These are phyloP conservation scores for Falco columbarius DNA, from an alignment of 2,797 vertebrate species.

Conservation along the genomic window DNA sequence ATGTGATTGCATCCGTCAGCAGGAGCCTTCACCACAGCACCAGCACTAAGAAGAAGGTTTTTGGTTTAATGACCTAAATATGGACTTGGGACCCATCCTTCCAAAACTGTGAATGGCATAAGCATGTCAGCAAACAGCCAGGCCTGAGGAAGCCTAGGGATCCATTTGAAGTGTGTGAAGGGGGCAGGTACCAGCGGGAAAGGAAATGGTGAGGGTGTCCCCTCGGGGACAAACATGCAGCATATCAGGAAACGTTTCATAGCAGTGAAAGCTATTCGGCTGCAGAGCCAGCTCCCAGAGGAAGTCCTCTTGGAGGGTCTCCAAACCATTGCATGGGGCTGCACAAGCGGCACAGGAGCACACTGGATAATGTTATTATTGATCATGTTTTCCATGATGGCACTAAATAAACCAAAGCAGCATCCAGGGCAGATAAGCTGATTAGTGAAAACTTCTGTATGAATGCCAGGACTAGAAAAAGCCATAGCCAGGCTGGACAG, in stretches of 20 bases:
- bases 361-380: neutral
- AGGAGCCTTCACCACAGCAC: neutral
- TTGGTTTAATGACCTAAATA: neutral
- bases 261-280: neutral
- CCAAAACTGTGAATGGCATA: neutral
- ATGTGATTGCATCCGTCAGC: rapidly evolving
- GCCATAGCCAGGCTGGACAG: neutral
- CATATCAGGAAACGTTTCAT: neutral
- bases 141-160: neutral
- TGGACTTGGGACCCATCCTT: neutral
- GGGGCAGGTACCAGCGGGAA: neutral
- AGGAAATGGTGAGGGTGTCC: neutral
- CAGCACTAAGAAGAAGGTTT: neutral
- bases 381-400: neutral
- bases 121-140: neutral
- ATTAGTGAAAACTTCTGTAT: neutral
- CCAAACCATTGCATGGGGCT: neutral
- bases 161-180: neutral
- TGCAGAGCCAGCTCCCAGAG: neutral
- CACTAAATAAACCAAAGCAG: neutral
- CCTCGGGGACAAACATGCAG: neutral
- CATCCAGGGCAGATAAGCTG: neutral
- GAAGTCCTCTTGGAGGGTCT: slow-evolving; percentile 30
- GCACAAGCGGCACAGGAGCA: neutral
- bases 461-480: neutral